These are phyloP conservation scores for Petrocephalus schoutedeni DNA, from an alignment of 2,797 vertebrate species.

Conservation along the genomic window DNA sequence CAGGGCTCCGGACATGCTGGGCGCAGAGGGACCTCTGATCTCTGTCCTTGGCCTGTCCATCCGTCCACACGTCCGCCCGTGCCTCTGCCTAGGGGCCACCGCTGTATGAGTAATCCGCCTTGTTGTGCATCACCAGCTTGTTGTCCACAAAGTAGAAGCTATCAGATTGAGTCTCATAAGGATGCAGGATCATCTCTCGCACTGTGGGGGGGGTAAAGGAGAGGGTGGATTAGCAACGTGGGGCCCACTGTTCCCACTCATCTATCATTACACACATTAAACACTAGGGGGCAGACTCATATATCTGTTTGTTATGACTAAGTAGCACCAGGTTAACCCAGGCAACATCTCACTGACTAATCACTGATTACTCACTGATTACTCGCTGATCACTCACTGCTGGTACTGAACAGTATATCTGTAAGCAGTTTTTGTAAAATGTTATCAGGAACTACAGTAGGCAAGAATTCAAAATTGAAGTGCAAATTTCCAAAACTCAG, in stretches of 20 bases:
- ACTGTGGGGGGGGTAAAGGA: constrained; percentile 59
- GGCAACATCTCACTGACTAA: not conserved
- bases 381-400: not conserved
- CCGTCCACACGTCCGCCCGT: constrained; percentile 14
- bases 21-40: constrained; percentile 33
- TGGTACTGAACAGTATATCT: not conserved
- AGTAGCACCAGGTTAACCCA: not conserved
- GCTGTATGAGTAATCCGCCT: constrained; percentile 97
- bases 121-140: constrained; percentile 99
- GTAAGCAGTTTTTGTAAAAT: not conserved
- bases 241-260: not conserved
- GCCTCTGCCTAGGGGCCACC: constrained; percentile 71
- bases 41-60: constrained; percentile 25
- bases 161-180: constrained; percentile 96
- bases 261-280: not conserved
- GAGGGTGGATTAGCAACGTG: not conserved
- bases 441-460: not conserved
- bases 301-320: not conserved
- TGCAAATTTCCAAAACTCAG: not conserved
- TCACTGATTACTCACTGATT: not conserved
- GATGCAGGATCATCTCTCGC: constrained; percentile 88
- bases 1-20: constrained; percentile 25
- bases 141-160: constrained; percentile 99
- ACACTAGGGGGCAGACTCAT: not conserved
- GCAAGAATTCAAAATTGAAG: not conserved